A percentile compares a stretch with the other conserved stretches of the same genome.
Evolutionary conservation across 2,888 invertebrate species (phyloP).

Genomic region (Papilio protenor): DNA sequence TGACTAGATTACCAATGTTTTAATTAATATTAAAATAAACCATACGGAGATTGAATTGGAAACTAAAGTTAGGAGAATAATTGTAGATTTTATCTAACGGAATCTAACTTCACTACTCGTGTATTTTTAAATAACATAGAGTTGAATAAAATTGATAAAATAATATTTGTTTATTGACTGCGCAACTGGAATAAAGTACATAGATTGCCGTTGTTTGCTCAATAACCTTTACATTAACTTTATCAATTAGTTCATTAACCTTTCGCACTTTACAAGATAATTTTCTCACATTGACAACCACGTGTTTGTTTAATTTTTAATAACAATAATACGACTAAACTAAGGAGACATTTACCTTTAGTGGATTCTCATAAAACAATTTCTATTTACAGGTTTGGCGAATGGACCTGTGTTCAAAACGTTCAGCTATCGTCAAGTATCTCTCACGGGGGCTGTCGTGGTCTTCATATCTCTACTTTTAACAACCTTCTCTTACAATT

Average conservation of each 20-base stretch:
- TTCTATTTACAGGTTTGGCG: slow-evolving; percentile 83
- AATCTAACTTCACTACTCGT: background rate
- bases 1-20: background rate
- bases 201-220: background rate
- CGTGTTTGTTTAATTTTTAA: slow-evolving; percentile 20
- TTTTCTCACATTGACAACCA: slow-evolving; percentile 7
- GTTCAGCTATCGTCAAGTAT: slow-evolving; percentile 88
- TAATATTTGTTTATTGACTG: background rate
- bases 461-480: slow-evolving; percentile 85
- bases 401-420: slow-evolving; percentile 89
- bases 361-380: background rate
- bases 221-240: slow-evolving; percentile 28
- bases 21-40: background rate
- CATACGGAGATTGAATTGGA: background rate
- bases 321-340: background rate
- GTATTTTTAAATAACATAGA: background rate
- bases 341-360: background rate
- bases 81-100: background rate
- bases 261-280: slow-evolving; percentile 24
- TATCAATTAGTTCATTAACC: slow-evolving; percentile 33
- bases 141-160: background rate
- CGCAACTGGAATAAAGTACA: background rate
- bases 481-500: slow-evolving; percentile 86
- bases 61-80: background rate
- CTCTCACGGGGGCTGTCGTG: slow-evolving; percentile 84